Evolutionary conservation across 2,888 invertebrate genomes (phyloP), one percentile per base, ranked within the genome.

Genomic region (Ametastegia equiseti): DNA sequence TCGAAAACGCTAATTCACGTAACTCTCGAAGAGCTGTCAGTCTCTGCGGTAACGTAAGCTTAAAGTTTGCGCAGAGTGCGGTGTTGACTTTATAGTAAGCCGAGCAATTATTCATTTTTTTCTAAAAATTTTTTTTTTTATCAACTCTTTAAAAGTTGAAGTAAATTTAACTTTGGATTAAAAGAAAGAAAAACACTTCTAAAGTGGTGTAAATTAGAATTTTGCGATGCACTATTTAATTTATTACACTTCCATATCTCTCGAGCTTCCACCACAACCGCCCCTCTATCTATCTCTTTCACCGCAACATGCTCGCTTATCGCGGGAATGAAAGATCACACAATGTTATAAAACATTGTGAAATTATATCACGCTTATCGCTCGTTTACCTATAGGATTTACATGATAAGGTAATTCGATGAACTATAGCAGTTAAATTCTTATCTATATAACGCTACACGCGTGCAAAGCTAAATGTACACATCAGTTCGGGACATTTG

Each of bases 1-100:
- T 78, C 42, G 80, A 80, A 80, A 80, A 67, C 39, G 54, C 69
- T 39, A 69, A 80, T 60, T 69, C 80, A 69, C 50, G 80, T 67
- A 63, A 69, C 45, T 80, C 69, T 45, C 50, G 23, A 50, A n/a
- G 39, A 69, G 47, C 60, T 69, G 67, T 69, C 50, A 39, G 80
- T 50, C 23, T 9, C 54, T 75, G 19, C 23, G 19, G 13, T 75
- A 54, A 36, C 54, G 13, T 54, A 54, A 54, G 54, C 36, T n/a
- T n/a, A 54, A 45, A 75, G 45, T 19, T 23, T 33, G 19, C 30
- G 33, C 13, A 30, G 27, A 13, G 2, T 47, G 27, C 19, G 19
- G 15, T 69, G 42, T 42, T 69, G 39, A 42, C 39, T 69, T n/a
- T n/a, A 19, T 23, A 42, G 42, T 69, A 42, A 42, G 42, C 69